Evolutionary conservation across 1,140 invertebrate genomes (phyloP), one percentile per base, ranked within the genome.

Genomic region (Papilio machaon): DNA sequence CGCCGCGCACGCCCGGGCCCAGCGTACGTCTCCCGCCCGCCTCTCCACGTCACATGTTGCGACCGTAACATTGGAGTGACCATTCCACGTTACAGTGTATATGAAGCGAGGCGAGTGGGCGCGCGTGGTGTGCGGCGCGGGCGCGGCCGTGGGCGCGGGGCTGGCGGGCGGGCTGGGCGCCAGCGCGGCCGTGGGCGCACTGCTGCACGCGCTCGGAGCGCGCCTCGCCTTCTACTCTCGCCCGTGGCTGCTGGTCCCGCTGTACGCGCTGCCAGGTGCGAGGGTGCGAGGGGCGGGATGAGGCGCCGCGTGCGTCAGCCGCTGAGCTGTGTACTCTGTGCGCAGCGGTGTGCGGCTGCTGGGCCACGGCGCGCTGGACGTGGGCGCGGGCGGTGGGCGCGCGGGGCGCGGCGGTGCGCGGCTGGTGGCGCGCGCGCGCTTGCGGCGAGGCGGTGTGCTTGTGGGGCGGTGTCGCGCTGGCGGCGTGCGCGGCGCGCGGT

Each of bases 291-390:
- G 95, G 35, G 92, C 95, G 82, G 95, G 97, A 85, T 94, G 79
- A 54, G 58, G 30, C 75, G 76, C 73, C 73, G 76, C 73, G 80
- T 79, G 86, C 54, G 81, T 74, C 75, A 79, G 73, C 73, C 38
- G 80, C 67, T 80, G 30, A 17, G 11, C 13, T 13, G 30, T 8
- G 35, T 30, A 0, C 35, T 43, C 35, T 43, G 38, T 49, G 47
- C 23, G 73, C 82, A 80, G 85, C 85, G 82, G 82, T 87, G 95
- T 75, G 94, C 87, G 96, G 96, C 91, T 79, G 81, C 92, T 88
- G 96, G 79, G 91, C 96, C 43, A 30, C 94, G 96, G 76, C 88
- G 95, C 43, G 92, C 95, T 82, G 95, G 97, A 85, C 94, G 96
- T 78, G 78, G 58, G n/a, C 78, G 79, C 64, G 80, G 81, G 85